These are phyloP conservation scores for Cosmia trapezina DNA, from an alignment of 2,888 invertebrate species.

Conservation along the genomic window DNA sequence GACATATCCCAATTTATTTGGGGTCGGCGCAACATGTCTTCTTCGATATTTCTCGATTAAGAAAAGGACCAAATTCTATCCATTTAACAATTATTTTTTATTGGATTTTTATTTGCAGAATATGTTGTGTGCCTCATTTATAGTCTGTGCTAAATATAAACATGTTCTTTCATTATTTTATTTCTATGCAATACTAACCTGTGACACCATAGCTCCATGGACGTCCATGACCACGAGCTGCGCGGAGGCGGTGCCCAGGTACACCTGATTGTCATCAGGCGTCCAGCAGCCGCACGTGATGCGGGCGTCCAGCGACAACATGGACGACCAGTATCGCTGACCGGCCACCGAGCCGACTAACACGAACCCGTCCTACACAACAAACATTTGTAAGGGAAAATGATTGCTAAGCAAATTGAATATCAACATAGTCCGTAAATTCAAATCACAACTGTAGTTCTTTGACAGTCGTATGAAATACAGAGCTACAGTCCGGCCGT, in stretches of 20 bases:
- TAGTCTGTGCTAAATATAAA: neutral
- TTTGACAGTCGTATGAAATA: neutral
- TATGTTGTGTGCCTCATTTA: neutral
- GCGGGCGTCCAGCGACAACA: conserved; percentile 97
- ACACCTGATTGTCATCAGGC: conserved; percentile 98
- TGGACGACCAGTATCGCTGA: conserved; percentile 99
- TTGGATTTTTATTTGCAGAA: neutral
- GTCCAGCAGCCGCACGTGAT: conserved; percentile 99
- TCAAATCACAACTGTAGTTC: neutral
- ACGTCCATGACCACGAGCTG: conserved; percentile 99
- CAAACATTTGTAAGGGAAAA: neutral
- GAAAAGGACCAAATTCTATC: neutral
- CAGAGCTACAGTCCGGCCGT: too few relatives aligned
- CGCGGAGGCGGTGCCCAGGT: conserved; percentile 98
- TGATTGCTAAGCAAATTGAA: neutral
- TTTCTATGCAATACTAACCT: conserved; percentile 81
- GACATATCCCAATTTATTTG: neutral
- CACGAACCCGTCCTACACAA: conserved; percentile 97
- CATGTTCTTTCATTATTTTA: neutral
- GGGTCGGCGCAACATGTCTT: neutral
- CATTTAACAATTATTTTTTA: too few relatives aligned
- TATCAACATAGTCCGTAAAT: neutral
- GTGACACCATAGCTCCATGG: conserved; percentile 98
- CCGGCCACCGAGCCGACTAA: conserved; percentile 99
- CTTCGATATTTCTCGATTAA: neutral